Evolutionary conservation across 2,113 vertebrate genomes (phyloP).

Genomic region (Willisornis vidua): DNA sequence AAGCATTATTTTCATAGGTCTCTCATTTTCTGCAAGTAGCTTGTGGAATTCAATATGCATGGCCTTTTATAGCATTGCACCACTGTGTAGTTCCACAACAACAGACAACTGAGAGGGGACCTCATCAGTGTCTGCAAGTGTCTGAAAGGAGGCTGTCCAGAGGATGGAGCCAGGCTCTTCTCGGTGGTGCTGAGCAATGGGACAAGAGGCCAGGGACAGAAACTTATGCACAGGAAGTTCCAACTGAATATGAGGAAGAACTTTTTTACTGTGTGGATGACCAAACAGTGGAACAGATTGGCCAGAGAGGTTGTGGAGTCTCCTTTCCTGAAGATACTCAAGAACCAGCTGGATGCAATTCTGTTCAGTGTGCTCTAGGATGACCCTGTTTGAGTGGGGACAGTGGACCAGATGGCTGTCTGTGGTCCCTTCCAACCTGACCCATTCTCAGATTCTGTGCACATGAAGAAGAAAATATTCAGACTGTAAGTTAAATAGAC

Average conservation of each 20-base stretch:
- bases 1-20: neutral
- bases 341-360: neutral
- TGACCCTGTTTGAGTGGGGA: neutral
- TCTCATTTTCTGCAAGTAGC: neutral
- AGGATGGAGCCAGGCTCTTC: neutral
- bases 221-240: neutral
- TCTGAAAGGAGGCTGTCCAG: neutral
- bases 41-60: neutral
- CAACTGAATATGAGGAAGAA: neutral
- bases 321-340: neutral
- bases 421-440: neutral
- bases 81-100: neutral
- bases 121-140: neutral
- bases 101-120: neutral
- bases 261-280: neutral
- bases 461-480: neutral
- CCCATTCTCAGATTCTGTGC: neutral
- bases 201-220: accelerated
- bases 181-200: neutral
- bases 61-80: neutral
- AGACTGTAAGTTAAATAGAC: neutral
- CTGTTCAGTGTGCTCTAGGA: neutral
- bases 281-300: neutral
- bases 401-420: neutral
- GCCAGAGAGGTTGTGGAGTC: neutral